These are phyloP conservation scores for Neoascia interrupta DNA, from an alignment of 2,888 invertebrate species.

Conservation along the genomic window DNA sequence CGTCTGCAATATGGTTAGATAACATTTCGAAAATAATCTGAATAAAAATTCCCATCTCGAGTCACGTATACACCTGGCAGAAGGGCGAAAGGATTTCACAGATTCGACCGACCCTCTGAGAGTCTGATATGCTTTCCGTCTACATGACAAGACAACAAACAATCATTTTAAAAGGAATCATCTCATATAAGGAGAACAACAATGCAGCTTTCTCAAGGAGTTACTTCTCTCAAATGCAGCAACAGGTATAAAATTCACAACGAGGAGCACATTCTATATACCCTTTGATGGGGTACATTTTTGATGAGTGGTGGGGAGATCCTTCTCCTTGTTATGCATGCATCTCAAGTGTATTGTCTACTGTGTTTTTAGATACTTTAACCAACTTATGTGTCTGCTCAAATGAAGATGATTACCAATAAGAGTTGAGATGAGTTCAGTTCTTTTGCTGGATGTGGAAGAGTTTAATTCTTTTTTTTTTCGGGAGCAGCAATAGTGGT, in stretches of 20 bases:
- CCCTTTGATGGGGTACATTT: conserved; percentile 59
- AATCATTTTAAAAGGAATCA: conserved; percentile 42
- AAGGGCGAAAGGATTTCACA: conserved; percentile 60
- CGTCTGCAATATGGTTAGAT: too few species aligned
- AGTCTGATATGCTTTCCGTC: conserved; percentile 28
- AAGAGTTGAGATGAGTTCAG: conserved; percentile 44
- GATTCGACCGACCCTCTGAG: conserved; percentile 55
- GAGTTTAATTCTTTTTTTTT: not conserved
- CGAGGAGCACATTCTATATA: too few species aligned
- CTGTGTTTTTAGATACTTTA: conserved; percentile 57
- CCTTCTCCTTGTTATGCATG: too few species aligned
- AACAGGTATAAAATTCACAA: too few species aligned
- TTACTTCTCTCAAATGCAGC: conserved; percentile 61
- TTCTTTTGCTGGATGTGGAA: not conserved
- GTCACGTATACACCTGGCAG: conserved; percentile 67
- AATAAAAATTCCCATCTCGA: conserved; percentile 44
- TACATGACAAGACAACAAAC: conserved; percentile 44
- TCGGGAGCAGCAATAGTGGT: not conserved
- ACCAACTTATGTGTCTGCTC: conserved; percentile 65
- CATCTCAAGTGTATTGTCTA: conserved; percentile 62
- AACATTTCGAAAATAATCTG: too few species aligned
- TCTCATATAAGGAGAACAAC: conserved; percentile 18
- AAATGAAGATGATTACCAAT: conserved; percentile 69
- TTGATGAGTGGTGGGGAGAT: conserved; percentile 47
- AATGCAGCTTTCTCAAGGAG: conserved; percentile 48